Evolutionary conservation across 2,888 invertebrate genomes (phyloP).

Genomic region (Meiosimyza decipiens): DNA sequence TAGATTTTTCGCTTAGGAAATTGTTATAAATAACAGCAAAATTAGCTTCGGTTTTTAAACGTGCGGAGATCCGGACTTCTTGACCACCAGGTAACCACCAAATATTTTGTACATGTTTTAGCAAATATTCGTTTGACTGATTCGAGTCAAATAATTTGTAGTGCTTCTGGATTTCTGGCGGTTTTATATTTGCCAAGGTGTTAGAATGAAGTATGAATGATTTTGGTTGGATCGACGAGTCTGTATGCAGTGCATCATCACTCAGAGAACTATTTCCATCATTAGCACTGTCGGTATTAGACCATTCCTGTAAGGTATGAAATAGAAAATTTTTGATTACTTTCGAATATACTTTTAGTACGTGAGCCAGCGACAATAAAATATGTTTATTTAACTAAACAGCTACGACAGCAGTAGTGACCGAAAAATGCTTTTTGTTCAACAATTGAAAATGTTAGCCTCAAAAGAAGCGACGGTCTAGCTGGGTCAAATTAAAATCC

Average conservation of each 20-base stretch:
- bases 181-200: constrained; percentile 41
- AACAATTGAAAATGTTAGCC: too few relatives aligned
- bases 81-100: constrained; percentile 64
- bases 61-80: constrained; percentile 54
- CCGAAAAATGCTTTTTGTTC: too few relatives aligned
- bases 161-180: constrained; percentile 49
- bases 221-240: too few relatives aligned
- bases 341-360: too few relatives aligned
- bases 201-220: too few relatives aligned
- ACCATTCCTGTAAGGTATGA: constrained; percentile 58
- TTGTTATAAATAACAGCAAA: constrained; percentile 65
- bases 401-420: too few relatives aligned
- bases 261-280: neutral
- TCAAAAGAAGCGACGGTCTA: too few relatives aligned
- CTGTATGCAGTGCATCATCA: too few relatives aligned
- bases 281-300: constrained; percentile 49
- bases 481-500: too few relatives aligned
- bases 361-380: too few relatives aligned
- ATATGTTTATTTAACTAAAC: too few relatives aligned
- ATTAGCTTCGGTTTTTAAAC: constrained; percentile 61
- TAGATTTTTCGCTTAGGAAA: constrained; percentile 49
- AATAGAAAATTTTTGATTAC: too few relatives aligned
- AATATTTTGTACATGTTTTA: constrained; percentile 63
- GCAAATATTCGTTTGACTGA: constrained; percentile 59
- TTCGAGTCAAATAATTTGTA: constrained; percentile 50